Evolutionary conservation across 2,888 invertebrate species (phyloP).

Genomic region (Atethmia centrago): DNA sequence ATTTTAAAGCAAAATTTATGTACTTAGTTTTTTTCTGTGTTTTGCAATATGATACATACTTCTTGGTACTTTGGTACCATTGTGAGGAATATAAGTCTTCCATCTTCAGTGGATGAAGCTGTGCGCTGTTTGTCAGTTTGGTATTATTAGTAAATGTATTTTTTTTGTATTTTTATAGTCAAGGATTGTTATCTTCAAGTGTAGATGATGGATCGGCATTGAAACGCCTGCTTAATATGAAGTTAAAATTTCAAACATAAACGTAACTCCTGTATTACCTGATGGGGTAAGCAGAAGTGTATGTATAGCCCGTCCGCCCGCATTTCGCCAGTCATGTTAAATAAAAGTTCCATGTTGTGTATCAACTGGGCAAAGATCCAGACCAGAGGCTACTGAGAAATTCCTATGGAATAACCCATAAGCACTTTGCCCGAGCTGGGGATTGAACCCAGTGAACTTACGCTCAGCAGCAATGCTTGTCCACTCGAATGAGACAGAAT

Average conservation of each 20-base stretch:
- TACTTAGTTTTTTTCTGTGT: not conserved
- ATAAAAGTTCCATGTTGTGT: not conserved
- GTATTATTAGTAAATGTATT: not conserved
- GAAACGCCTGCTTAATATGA: not conserved
- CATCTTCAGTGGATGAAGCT: not conserved
- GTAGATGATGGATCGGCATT: not conserved
- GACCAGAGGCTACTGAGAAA: not conserved
- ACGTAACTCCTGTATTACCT: not conserved
- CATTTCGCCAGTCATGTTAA: not conserved
- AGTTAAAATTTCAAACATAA: not conserved
- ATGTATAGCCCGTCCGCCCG: not conserved
- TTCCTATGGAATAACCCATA: not conserved
- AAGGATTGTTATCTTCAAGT: not conserved
- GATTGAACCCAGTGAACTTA: not conserved
- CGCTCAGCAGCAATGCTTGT: not conserved
- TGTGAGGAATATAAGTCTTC: not conserved
- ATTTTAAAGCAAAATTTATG: not conserved
- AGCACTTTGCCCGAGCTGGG: not conserved
- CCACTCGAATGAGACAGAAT: not conserved
- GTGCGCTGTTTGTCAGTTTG: not conserved
- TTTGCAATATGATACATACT: not conserved
- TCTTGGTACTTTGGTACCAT: not conserved
- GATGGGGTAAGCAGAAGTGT: not conserved
- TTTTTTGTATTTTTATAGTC: not conserved
- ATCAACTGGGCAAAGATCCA: no score